These are phyloP conservation scores for Trididemnum miniatum DNA, from an alignment of 23 tunicate genomes.

Conservation along the genomic window DNA sequence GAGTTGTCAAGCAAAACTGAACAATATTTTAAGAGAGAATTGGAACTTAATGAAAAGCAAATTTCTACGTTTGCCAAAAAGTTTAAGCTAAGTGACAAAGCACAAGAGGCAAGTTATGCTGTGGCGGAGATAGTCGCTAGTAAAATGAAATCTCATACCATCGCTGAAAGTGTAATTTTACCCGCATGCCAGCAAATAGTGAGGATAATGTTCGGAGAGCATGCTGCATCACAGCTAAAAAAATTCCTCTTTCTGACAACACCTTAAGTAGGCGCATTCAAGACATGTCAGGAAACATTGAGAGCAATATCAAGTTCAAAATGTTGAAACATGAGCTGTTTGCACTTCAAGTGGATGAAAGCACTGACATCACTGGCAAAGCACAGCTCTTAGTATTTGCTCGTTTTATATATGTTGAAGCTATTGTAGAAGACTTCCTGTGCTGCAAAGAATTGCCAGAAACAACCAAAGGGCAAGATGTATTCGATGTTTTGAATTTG, in stretches of 20 bases:
- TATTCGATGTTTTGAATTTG: constrained; percentile 4
- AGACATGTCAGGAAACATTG: constrained; percentile 9
- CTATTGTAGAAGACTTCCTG: constrained; percentile 31
- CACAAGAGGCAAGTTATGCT: constrained; percentile 4
- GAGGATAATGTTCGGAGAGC: constrained; percentile 12
- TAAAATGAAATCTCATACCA: background rate
- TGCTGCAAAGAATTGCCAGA: constrained; percentile 49
- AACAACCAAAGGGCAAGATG: constrained; percentile 14
- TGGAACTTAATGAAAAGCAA: too few species aligned
- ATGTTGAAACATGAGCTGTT: constrained; percentile 1
- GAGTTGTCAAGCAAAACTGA: too few species aligned
- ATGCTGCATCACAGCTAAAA: background rate
- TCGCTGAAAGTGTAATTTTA: background rate
- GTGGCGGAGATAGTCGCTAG: background rate
- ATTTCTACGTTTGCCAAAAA: too few species aligned
- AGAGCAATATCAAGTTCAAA: background rate
- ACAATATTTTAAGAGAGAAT: too few species aligned
- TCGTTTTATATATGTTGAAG: constrained; percentile 32
- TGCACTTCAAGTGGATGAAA: constrained; percentile 21
- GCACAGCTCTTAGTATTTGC: constrained; percentile 29
- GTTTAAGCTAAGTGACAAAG: too few species aligned
- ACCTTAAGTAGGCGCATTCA: constrained; percentile 12
- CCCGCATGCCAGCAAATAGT: constrained; percentile 21
- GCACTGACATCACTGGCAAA: constrained; percentile 18
- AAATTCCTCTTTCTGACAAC: constrained; percentile 20